Evolutionary conservation across 2,888 invertebrate genomes (phyloP).

Genomic region (Panzeria rudis): DNA sequence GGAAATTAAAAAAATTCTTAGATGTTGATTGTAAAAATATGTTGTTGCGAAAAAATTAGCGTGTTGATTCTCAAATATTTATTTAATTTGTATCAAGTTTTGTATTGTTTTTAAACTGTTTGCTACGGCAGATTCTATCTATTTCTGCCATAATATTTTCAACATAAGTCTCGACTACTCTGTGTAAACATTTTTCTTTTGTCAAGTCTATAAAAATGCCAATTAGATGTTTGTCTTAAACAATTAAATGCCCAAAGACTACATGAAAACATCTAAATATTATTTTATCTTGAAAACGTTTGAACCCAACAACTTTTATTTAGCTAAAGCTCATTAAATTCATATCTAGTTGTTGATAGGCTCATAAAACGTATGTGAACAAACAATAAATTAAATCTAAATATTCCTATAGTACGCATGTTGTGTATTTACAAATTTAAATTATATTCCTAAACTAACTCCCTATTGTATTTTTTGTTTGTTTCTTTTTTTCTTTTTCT

Average conservation of each 20-base stretch:
- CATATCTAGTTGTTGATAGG: constrained; percentile 55
- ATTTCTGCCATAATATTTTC: constrained; percentile 5
- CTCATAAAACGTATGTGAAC: constrained; percentile 50
- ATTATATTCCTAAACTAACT: constrained; percentile 53
- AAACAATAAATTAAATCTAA: constrained; percentile 59
- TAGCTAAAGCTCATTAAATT: constrained; percentile 53
- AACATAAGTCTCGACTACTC: constrained; percentile 5
- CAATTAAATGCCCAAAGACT: constrained; percentile 36
- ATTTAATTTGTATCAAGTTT: not conserved
- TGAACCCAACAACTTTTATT: constrained; percentile 21
- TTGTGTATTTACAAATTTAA: constrained; percentile 49
- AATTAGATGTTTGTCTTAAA: constrained; percentile 55
- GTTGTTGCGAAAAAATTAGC: no score
- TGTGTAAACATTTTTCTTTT: constrained; percentile 21
- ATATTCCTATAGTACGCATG: constrained; percentile 52
- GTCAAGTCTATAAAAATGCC: constrained; percentile 45
- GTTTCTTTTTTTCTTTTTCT: constrained; percentile 37
- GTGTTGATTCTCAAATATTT: no score
- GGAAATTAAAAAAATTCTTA: no score
- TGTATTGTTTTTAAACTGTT: not conserved
- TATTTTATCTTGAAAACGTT: constrained; percentile 23
- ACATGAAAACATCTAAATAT: constrained; percentile 34
- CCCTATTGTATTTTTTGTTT: constrained; percentile 55
- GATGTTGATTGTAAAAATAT: not conserved
- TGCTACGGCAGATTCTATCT: not conserved